These are phyloP conservation scores for Lophius americanus DNA, from an alignment of 2,797 vertebrate species.

Conservation along the genomic window DNA sequence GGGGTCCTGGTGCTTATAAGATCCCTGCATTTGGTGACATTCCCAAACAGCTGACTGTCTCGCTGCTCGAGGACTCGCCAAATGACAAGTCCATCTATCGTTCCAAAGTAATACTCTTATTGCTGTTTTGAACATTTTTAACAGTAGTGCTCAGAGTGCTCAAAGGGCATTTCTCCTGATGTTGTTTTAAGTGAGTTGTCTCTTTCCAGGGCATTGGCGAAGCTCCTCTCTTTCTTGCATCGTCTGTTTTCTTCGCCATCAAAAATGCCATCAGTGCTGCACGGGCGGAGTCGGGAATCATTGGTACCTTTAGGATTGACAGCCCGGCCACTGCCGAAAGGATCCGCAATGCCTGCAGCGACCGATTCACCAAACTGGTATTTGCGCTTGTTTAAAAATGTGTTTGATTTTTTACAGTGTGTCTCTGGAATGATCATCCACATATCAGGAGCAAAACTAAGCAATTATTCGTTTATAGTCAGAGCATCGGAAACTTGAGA, in stretches of 20 bases:
- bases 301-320: conserved; percentile 85
- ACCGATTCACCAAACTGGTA: conserved; percentile 92
- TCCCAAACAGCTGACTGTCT: conserved; percentile 87
- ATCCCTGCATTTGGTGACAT: conserved; percentile 94
- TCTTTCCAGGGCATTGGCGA: conserved; percentile 91
- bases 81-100: conserved; percentile 93
- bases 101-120: conserved; percentile 85
- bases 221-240: conserved; percentile 93
- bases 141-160: too few species aligned
- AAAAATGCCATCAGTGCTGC: conserved; percentile 90
- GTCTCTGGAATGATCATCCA: too few species aligned
- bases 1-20: conserved; percentile 94
- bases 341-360: conserved; percentile 91
- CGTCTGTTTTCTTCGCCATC: conserved; percentile 94
- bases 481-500: too few species aligned
- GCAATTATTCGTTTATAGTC: too few species aligned
- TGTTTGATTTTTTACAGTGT: too few species aligned
- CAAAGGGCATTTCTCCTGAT: accelerated
- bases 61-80: conserved; percentile 90
- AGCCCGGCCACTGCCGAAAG: conserved; percentile 93
- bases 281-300: conserved; percentile 76
- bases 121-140: background rate
- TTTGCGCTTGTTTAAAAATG: too few species aligned
- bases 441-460: too few species aligned
- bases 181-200: background rate